Percentiles rank a stretch among this genome's conserved stretches.
These are phyloP conservation scores for Sebastiscus tertius DNA, from an alignment of 2,797 vertebrate species.

Conservation along the genomic window DNA sequence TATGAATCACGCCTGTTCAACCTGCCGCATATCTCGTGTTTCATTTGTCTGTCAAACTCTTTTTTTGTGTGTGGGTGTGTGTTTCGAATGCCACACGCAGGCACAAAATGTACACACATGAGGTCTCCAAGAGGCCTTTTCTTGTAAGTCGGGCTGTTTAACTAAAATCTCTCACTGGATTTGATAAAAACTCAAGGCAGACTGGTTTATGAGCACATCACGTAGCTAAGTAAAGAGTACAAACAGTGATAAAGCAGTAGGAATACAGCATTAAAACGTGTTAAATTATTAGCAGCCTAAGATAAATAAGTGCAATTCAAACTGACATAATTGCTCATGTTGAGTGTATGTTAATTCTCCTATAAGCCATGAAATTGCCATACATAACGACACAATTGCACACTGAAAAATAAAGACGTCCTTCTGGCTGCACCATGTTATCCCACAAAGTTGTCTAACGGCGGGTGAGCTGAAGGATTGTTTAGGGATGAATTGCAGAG, in stretches of 20 bases:
- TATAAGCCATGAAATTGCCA: constrained; percentile 22
- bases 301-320: constrained; percentile 13
- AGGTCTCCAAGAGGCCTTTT: background rate
- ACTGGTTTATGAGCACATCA: background rate
- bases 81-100: constrained; percentile 29
- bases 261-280: background rate
- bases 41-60: constrained; percentile 64
- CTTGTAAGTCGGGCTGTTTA: constrained; percentile 8
- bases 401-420: constrained; percentile 38
- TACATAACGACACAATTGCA: background rate
- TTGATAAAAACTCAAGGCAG: background rate
- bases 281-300: background rate
- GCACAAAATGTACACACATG: background rate
- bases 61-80: constrained; percentile 4
- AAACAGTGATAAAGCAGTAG: constrained; percentile 1
- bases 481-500: constrained; percentile 63
- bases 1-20: constrained; percentile 69
- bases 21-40: constrained; percentile 67
- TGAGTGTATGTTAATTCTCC: constrained; percentile 8
- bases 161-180: constrained; percentile 17
- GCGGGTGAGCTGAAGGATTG: constrained; percentile 54
- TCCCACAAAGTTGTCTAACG: constrained; percentile 33
- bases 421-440: constrained; percentile 12
- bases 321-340: constrained; percentile 3
- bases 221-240: background rate